These are phyloP conservation scores for Epizoanthus ramosus DNA, from an alignment of 92 coral and sea anemone species.

Conservation along the genomic window DNA sequence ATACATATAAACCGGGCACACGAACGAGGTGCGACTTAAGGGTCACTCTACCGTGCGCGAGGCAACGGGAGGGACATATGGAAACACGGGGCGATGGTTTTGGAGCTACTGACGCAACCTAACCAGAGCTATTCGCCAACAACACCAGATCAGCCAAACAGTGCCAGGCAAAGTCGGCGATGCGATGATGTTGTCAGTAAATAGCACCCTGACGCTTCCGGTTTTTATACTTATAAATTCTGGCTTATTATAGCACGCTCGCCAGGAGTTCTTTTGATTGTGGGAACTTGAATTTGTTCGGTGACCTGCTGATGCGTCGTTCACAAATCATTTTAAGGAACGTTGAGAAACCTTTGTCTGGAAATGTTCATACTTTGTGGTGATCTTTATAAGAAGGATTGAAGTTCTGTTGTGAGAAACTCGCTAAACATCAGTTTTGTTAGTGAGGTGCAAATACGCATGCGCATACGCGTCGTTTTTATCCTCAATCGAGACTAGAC, in stretches of 20 bases:
- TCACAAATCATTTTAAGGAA: too few relatives aligned
- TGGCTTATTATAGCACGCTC: background rate
- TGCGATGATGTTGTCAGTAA: conserved; percentile 39
- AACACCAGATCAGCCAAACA: conserved; percentile 41
- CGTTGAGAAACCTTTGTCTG: too few relatives aligned
- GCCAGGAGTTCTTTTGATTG: background rate
- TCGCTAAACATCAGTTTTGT: background rate
- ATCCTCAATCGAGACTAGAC: too few relatives aligned
- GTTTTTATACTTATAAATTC: too few relatives aligned
- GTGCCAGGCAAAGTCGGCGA: conserved; percentile 42
- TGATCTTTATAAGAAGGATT: too few relatives aligned
- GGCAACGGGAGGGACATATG: conserved; percentile 35
- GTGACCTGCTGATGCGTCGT: too few relatives aligned
- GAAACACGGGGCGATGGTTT: conserved; percentile 37
- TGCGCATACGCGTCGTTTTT: background rate
- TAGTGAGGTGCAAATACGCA: background rate
- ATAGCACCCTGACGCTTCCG: conserved; percentile 53
- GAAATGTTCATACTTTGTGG: too few relatives aligned
- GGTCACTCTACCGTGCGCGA: conserved; percentile 40
- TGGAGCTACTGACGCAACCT: conserved; percentile 40
- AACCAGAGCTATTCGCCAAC: conserved; percentile 40
- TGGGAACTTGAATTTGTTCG: background rate
- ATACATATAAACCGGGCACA: conserved; percentile 45
- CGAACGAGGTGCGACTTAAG: conserved; percentile 43
- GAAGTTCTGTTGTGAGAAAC: too few relatives aligned